phyloP scores from a whole-genome alignment of 2,113 vertebrate species.

The Turdus rufiventris region DNA sequence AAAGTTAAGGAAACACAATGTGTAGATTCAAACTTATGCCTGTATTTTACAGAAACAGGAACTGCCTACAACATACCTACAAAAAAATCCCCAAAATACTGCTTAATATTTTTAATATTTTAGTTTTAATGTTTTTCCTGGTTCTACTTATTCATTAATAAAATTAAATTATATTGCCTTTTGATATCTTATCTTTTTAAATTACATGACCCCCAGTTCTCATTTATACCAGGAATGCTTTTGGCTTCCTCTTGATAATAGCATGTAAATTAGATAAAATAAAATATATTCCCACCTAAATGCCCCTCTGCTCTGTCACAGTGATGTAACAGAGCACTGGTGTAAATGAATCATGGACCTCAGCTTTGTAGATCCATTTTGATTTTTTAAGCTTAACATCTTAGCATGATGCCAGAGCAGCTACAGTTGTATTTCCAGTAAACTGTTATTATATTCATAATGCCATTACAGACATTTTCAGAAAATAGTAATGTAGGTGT shows the following conservation, averaged over 20 bases:
- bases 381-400: not conserved
- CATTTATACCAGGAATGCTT: not conserved
- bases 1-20: not conserved
- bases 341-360: not conserved
- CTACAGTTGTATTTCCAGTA: not conserved
- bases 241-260: not conserved
- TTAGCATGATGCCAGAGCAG: not conserved
- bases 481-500: not conserved
- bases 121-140: not conserved
- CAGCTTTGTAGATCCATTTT: not conserved
- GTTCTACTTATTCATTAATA: not conserved
- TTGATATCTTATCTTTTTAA: not conserved
- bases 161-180: not conserved
- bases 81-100: not conserved
- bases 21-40: not conserved
- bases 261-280: not conserved
- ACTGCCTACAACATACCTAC: not conserved
- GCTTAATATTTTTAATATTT: not conserved
- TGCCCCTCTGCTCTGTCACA: not conserved
- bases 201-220: not conserved
- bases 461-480: not conserved
- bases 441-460: not conserved
- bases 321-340: not conserved
- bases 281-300: not conserved
- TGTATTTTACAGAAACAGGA: not conserved